Evolutionary conservation across 1,140 invertebrate species (phyloP).

Genomic region (Ips typographus): DNA sequence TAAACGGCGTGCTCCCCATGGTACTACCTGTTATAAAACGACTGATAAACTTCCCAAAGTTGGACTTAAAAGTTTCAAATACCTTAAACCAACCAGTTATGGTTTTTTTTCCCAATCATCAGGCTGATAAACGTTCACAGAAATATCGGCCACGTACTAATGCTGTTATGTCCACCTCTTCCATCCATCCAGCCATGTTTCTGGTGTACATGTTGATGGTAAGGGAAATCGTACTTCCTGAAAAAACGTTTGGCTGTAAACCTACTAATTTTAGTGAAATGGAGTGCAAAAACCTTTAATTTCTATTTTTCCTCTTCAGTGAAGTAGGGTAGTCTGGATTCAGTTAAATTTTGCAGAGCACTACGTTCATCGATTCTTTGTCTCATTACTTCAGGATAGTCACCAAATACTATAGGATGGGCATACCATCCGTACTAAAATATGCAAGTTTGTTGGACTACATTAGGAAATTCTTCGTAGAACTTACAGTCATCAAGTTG

Average conservation of each 20-base stretch:
- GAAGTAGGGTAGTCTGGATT: slow-evolving; percentile 56
- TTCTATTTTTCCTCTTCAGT: not conserved
- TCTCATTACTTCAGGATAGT: slow-evolving; percentile 65
- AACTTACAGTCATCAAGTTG: slow-evolving; percentile 25
- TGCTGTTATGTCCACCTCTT: not conserved
- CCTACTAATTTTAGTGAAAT: not conserved
- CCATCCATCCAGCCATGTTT: not conserved
- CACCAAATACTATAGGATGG: slow-evolving; percentile 39
- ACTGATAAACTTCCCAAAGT: not conserved
- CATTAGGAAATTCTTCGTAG: not conserved
- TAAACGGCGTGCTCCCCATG: slow-evolving; percentile 57
- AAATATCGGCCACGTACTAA: slow-evolving; percentile 15
- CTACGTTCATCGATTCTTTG: slow-evolving; percentile 58
- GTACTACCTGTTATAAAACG: slow-evolving; percentile 53
- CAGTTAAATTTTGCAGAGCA: slow-evolving; percentile 57
- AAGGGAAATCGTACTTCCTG: not conserved
- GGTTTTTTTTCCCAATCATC: slow-evolving; percentile 34
- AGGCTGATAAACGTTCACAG: slow-evolving; percentile 25
- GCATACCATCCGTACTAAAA: slow-evolving; percentile 60
- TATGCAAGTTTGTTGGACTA: not conserved
- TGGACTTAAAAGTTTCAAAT: not conserved
- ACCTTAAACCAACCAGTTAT: slow-evolving; percentile 35
- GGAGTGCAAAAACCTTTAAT: not conserved
- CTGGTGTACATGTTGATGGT: slow-evolving; percentile 9
- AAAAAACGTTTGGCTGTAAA: not conserved